A percentile compares a stretch with the other conserved stretches of the same genome.
Evolutionary conservation across 1,140 invertebrate species (phyloP).

Genomic region (Drosophila ercepeae): DNA sequence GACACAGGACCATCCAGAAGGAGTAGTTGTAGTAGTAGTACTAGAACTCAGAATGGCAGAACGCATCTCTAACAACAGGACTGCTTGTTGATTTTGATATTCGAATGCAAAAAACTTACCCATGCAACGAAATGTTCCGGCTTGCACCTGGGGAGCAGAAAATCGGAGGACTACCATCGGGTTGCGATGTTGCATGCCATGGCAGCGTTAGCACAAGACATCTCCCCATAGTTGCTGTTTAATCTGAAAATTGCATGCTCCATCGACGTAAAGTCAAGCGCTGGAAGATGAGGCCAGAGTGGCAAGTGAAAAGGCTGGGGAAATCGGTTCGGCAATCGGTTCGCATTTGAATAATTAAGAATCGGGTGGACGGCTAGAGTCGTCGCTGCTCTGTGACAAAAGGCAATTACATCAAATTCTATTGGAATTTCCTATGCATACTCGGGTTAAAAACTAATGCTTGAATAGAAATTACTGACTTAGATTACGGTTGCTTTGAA

Average conservation of each 20-base stretch:
- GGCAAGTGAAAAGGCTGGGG: constrained; percentile 8
- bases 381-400: constrained; percentile 27
- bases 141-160: constrained; percentile 5
- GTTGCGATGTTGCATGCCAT: constrained; percentile 55
- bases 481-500: not conserved
- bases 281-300: constrained; percentile 26
- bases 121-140: constrained; percentile 36
- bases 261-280: constrained; percentile 29
- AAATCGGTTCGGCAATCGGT: constrained; percentile 20
- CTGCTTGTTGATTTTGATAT: constrained; percentile 79
- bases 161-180: constrained; percentile 7
- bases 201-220: constrained; percentile 48
- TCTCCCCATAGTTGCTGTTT: constrained; percentile 46
- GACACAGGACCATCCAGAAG: constrained; percentile 12
- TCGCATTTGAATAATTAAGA: constrained; percentile 34
- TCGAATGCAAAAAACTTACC: constrained; percentile 73
- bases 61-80: constrained; percentile 67
- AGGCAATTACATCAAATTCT: constrained; percentile 27
- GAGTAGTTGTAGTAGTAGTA: not conserved
- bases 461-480: not conserved
- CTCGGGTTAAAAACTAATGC: not conserved
- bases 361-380: constrained; percentile 14
- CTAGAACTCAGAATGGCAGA: constrained; percentile 32
- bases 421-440: not conserved
- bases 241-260: constrained; percentile 55